phyloP scores from a whole-genome alignment of 2,113 vertebrate genomes.

The Cyanoderma ruficeps region DNA sequence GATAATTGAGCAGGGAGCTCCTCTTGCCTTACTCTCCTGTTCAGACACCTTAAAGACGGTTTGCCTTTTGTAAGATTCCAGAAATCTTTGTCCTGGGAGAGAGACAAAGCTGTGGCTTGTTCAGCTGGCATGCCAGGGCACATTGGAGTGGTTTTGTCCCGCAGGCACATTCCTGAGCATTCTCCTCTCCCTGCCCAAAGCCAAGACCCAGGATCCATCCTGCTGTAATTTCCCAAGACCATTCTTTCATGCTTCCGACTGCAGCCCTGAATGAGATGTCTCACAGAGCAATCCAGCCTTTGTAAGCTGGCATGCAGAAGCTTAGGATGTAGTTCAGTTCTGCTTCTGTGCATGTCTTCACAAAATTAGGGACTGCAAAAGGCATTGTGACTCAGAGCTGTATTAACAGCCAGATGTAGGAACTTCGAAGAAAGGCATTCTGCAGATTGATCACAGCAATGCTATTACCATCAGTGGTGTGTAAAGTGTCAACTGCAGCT shows the following conservation, averaged over 20 bases:
- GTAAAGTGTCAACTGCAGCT: constrained; percentile 60
- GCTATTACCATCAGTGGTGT: constrained; percentile 45
- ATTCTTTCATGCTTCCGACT: background rate
- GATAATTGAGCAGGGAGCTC: background rate
- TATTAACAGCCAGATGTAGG: constrained; percentile 31
- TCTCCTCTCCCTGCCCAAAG: background rate
- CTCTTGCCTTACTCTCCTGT: background rate
- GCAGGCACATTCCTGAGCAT: constrained; percentile 12
- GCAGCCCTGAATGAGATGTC: background rate
- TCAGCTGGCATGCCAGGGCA: background rate
- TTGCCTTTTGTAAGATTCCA: background rate
- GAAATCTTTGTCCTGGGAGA: background rate
- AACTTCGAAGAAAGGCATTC: constrained; percentile 46
- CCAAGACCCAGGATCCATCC: background rate
- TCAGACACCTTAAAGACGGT: background rate
- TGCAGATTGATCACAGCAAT: constrained; percentile 49
- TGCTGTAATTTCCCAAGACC: background rate
- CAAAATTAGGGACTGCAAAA: constrained; percentile 24
- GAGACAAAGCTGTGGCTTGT: background rate
- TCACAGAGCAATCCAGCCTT: background rate
- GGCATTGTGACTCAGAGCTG: background rate
- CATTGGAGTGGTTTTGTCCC: background rate
- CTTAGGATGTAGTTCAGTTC: background rate
- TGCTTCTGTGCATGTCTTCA: background rate
- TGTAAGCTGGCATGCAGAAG: background rate